phyloP scores from a whole-genome alignment of 2,888 invertebrate species.

The Caenorhabditis sp. region DNA sequence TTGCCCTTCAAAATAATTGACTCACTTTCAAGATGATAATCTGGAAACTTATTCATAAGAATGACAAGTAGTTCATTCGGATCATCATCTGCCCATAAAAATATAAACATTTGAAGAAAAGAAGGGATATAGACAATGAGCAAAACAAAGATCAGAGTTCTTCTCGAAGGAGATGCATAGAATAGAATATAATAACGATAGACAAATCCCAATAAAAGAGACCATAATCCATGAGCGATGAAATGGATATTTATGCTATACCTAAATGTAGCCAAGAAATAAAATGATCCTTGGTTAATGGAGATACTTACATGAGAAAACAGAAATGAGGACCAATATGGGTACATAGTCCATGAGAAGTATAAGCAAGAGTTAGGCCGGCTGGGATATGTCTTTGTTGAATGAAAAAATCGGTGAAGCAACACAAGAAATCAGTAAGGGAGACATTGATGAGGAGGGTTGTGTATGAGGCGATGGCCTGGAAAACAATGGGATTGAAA shows the following conservation, averaged over 20 bases:
- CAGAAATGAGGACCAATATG: slow-evolving; percentile 27
- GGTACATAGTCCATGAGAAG: slow-evolving; percentile 32
- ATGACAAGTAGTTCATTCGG: slow-evolving; percentile 1
- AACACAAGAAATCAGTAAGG: slow-evolving; percentile 39
- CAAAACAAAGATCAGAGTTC: slow-evolving; percentile 11
- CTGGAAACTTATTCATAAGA: background rate
- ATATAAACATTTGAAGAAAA: slow-evolving; percentile 11
- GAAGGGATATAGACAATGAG: slow-evolving; percentile 29
- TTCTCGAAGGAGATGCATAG: slow-evolving; percentile 24
- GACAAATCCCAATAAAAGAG: slow-evolving; percentile 27
- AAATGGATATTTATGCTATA: slow-evolving; percentile 35
- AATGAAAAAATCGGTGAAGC: slow-evolving; percentile 44
- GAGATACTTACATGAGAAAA: slow-evolving; percentile 13
- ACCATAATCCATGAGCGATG: slow-evolving; percentile 34
- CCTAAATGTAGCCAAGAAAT: too few relatives aligned
- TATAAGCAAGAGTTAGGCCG: slow-evolving; percentile 36
- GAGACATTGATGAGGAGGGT: slow-evolving; percentile 45
- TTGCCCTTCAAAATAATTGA: too few relatives aligned
- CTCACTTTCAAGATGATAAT: background rate
- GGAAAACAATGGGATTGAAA: background rate
- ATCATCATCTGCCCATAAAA: slow-evolving; percentile 29
- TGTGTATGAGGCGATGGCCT: slow-evolving; percentile 41
- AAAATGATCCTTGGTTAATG: too few relatives aligned
- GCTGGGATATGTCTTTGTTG: slow-evolving; percentile 38
- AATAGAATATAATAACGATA: slow-evolving; percentile 42